Base-by-base conservation (phyloP, 2,113 vertebrate species). In the Ammodytes dubius region DNA sequence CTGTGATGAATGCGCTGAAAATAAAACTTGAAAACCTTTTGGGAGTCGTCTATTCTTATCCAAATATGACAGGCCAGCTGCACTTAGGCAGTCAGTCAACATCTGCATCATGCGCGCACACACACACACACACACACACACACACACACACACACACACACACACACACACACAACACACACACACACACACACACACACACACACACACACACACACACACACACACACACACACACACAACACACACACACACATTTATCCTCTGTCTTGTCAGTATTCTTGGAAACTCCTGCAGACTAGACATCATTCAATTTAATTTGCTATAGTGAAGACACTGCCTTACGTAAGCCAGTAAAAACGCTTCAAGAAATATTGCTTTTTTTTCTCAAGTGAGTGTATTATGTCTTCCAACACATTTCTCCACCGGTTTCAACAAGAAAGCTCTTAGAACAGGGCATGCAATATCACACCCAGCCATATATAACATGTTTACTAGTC, bases 371-470 rank as follows among this genome's bases (percentile, higher is more conserved):
- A 79, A 79, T 81, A 90, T 88, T 89, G 89, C 85, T 85, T 85
- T 74, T 88, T 27, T 56, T 81, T 68, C 64, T 69, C 65, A 27
- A 27, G 27, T 59, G 77, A 91, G 81, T 78, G 70, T 80, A 54
- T 91, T 70, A 13, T 8, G 68, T 78, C 61, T 74, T 81, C 58
- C 3, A 27, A 13, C 66, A 2, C 59, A 63, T 85, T 88, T 80
- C 60, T 70, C 77, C 82, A 27, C 27, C 75, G 13, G 81, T 80
- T 83, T 52, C 76, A 68, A 82, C 70, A 72, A 39, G 86, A 87
- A 89, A 87, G 81, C 69, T 87, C 58, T 83, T 79, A 84, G 75
- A 79, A 69, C 46, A 77, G 13, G 69, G 35, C 90, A 90, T 89
- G 91, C 91, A 91, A 79, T 42, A 83, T 77, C 85, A 27, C 79